These are phyloP conservation scores for Neogobius melanostomus DNA, from an alignment of 2,113 vertebrate species.

Conservation along the genomic window DNA sequence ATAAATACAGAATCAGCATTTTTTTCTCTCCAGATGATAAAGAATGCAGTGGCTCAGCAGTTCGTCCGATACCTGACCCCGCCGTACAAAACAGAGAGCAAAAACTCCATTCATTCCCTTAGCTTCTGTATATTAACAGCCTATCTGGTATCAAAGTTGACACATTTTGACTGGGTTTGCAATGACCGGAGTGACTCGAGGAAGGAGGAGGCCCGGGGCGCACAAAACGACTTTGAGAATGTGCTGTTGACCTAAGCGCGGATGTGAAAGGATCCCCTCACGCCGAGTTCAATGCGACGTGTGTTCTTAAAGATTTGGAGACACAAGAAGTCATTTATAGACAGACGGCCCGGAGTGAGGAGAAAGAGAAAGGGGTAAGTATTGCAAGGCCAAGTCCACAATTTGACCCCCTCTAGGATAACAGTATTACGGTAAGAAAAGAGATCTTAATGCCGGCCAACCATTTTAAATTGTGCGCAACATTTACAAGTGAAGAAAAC, in stretches of 20 bases:
- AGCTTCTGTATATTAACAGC: slow-evolving; percentile 69
- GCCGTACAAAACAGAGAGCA: slow-evolving; percentile 55
- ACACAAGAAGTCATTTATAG: slow-evolving; percentile 58
- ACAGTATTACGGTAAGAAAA: slow-evolving; percentile 12
- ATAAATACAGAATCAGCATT: slow-evolving; percentile 57
- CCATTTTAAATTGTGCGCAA: too few relatives aligned
- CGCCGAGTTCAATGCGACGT: slow-evolving; percentile 30
- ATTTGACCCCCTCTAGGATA: slow-evolving; percentile 24
- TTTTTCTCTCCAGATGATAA: slow-evolving; percentile 50
- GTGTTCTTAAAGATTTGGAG: slow-evolving; percentile 34
- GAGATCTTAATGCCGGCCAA: neutral
- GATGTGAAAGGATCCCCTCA: slow-evolving; percentile 71
- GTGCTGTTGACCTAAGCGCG: slow-evolving; percentile 67
- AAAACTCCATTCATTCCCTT: slow-evolving; percentile 64
- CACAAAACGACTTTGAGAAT: slow-evolving; percentile 66
- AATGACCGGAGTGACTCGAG: slow-evolving; percentile 55
- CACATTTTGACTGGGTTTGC: slow-evolving; percentile 58
- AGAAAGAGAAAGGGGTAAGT: neutral
- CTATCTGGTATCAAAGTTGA: slow-evolving; percentile 63
- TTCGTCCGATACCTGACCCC: slow-evolving; percentile 62
- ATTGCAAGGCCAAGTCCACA: slow-evolving; percentile 12
- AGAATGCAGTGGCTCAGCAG: slow-evolving; percentile 70
- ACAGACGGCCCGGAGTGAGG: slow-evolving; percentile 31
- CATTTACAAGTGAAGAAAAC: too few relatives aligned
- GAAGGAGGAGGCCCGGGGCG: slow-evolving; percentile 9